Base-by-base conservation (phyloP, 2,113 vertebrate species). In the Callopanchax toddi region DNA sequence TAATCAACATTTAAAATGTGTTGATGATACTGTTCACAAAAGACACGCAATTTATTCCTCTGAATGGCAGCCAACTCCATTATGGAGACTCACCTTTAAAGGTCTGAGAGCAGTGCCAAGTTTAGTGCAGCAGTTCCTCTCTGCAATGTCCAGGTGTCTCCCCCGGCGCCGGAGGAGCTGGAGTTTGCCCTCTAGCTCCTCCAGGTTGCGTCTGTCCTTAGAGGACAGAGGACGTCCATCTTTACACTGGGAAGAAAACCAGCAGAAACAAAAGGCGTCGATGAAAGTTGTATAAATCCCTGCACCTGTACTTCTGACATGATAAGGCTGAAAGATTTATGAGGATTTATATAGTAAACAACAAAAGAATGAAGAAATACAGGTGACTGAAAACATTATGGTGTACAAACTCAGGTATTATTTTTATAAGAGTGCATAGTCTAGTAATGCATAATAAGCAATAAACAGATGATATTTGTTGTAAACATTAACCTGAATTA, bases 81-180 rank as follows among this genome's bases (percentile, higher is more conserved):
- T 73, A 73, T 46, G 58, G 20, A 76, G 44, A 75, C 79, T 90
- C 87, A 99, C 97, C 94, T 99, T 98, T 26, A 99, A 32, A 57
- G 97, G 97, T 53, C 94, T 89, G 48, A 99, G 87, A 81, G 91
- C 94, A 37, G 90, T 91, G 81, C 94, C 95, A 83, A 97, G 93
- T 90, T 94, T 98, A 0, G 87, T 92, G 93, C 97, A 99, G 89
- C 94, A 97, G 89, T 93, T 96, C 65, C 93, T 95, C 86, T 97
- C 96, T 71, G 95, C 93, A 51, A 93, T 93, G 63, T 96, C 95
- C 80, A 99, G 90, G 84, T 94, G 97, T 63, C 95, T 93, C 26
- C 94, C 94, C 82, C 93, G 92, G 32, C 95, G 95, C 50, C 37
- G 88, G 67, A 99, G 95, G 2, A 91, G 92, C 74, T 93, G 92